A percentile compares a stretch with the other conserved stretches of the same genome.
phyloP scores from a whole-genome alignment of 2,888 invertebrate genomes.

The Tachina grossa region DNA sequence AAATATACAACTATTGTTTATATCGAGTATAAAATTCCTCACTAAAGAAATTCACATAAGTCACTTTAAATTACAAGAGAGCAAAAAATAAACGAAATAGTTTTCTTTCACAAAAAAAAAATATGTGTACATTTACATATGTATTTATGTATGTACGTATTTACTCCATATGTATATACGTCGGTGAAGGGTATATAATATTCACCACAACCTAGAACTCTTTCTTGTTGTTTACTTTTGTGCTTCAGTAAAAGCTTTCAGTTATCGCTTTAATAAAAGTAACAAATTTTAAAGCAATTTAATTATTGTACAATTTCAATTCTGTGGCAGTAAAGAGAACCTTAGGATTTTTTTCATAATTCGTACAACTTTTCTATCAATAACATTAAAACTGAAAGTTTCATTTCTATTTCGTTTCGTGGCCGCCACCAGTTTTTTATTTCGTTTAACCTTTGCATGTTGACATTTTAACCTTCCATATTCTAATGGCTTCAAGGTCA shows the following conservation, averaged over 20 bases:
- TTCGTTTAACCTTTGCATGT: slow-evolving; percentile 70
- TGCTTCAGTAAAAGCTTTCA: no score
- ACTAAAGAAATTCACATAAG: no score
- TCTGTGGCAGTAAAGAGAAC: neutral
- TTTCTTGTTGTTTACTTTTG: no score
- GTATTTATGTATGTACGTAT: no score
- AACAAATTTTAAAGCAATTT: slow-evolving; percentile 2
- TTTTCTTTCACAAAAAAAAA: no score
- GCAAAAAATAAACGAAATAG: no score
- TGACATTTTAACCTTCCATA: slow-evolving; percentile 69
- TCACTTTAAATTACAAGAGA: no score
- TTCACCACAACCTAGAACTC: neutral
- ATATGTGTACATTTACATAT: no score
- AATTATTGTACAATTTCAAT: neutral
- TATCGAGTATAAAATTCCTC: no score
- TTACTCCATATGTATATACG: no score
- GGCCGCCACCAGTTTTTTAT: slow-evolving; percentile 1
- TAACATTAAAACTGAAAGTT: slow-evolving; percentile 45
- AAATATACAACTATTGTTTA: no score
- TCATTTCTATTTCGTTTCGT: slow-evolving; percentile 30
- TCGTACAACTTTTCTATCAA: slow-evolving; percentile 5
- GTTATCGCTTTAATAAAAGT: no score
- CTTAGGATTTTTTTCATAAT: neutral
- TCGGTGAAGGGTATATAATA: neutral
- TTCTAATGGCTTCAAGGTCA: slow-evolving; percentile 69